These are phyloP conservation scores for Elaeidobius kamerunicus DNA, from an alignment of 2,888 invertebrate genomes.

Conservation along the genomic window DNA sequence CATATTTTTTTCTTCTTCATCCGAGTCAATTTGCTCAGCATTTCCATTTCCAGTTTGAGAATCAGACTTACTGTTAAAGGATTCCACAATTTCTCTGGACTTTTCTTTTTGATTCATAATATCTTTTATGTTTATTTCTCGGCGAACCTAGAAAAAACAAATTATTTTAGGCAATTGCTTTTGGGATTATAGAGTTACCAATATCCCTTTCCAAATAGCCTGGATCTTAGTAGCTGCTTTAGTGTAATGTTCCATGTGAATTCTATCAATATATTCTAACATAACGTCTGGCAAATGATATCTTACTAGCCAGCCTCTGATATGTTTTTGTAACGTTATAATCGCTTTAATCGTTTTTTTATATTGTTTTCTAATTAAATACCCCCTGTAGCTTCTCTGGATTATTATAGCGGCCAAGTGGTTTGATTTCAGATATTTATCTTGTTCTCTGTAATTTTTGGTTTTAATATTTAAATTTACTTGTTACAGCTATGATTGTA, in stretches of 20 bases:
- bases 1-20: constrained; percentile 14
- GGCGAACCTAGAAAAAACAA: constrained; percentile 31
- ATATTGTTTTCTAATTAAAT: constrained; percentile 37
- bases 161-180: no score
- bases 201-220: constrained; percentile 45
- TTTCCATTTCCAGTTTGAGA: no score
- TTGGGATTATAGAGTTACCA: constrained; percentile 35
- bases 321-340: constrained; percentile 42
- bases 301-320: constrained; percentile 43
- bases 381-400: constrained; percentile 43
- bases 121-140: constrained; percentile 33
- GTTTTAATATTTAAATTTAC: not conserved
- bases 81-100: no score
- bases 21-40: no score
- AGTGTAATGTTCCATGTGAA: constrained; percentile 35
- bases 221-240: constrained; percentile 45
- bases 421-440: constrained; percentile 32
- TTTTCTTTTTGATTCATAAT: no score
- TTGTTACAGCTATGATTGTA: not conserved
- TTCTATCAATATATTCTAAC: constrained; percentile 33
- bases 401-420: constrained; percentile 43
- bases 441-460: constrained; percentile 19
- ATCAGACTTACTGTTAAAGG: no score
- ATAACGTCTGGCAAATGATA: constrained; percentile 35
- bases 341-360: constrained; percentile 38